Percentiles rank a stretch among this genome's conserved stretches.
Evolutionary conservation across 53 echinoderm and acorn worm species (phyloP).

Genomic region (Henricia sp.): DNA sequence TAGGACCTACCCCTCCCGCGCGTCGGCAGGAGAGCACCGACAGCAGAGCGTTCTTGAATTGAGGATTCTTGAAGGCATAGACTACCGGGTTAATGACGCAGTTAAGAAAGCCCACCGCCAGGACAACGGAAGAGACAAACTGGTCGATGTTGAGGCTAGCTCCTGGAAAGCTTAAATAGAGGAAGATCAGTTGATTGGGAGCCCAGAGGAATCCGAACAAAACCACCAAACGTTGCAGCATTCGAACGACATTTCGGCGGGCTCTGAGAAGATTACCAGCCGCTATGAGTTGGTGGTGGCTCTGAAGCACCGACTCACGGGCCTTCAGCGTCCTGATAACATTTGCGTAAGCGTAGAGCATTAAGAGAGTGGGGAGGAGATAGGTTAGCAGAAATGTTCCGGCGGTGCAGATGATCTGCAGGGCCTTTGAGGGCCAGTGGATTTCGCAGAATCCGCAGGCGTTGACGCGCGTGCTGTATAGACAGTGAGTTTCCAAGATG

Average conservation of each 20-base stretch:
- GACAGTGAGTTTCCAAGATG: constrained; percentile 34
- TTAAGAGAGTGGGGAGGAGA: constrained; percentile 30
- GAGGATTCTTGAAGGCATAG: constrained; percentile 44
- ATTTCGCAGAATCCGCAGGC: constrained; percentile 46
- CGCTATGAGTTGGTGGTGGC: constrained; percentile 11
- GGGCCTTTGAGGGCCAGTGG: constrained; percentile 31
- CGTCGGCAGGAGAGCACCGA: constrained; percentile 36
- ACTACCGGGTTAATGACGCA: constrained; percentile 40
- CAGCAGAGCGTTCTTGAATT: constrained; percentile 14
- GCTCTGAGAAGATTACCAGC: constrained; percentile 21
- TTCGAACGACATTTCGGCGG: constrained; percentile 35
- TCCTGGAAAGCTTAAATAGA: constrained; percentile 33
- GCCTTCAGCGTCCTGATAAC: constrained; percentile 20
- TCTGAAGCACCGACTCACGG: constrained; percentile 20
- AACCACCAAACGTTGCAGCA: constrained; percentile 36
- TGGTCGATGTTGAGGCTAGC: background rate
- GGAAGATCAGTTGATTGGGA: constrained; percentile 32
- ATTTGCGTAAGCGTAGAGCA: constrained; percentile 40
- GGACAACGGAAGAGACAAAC: constrained; percentile 9
- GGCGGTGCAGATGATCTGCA: constrained; percentile 11
- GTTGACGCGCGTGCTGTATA: constrained; percentile 51
- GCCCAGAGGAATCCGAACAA: constrained; percentile 55
- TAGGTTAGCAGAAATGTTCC: constrained; percentile 32
- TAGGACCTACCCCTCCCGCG: background rate
- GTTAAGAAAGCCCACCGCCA: constrained; percentile 38